Conservation (phyloP, 2,113 vertebrate species). For the Malaclemys terrapin region DNA sequence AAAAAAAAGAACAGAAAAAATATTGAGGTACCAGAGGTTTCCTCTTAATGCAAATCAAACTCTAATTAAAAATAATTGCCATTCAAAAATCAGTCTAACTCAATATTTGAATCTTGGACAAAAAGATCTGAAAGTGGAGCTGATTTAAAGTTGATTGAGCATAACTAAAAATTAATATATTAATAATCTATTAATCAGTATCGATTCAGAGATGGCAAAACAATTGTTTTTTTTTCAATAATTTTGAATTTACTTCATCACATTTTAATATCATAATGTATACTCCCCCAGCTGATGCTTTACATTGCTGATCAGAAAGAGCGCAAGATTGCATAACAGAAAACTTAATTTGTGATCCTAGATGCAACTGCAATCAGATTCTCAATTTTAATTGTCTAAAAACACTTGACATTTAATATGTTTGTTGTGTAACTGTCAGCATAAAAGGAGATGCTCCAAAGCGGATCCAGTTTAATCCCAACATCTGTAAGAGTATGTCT, state of each 20-base stretch:
- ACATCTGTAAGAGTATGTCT: not conserved
- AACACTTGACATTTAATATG: not conserved
- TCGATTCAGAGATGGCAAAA: not conserved
- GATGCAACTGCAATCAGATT: not conserved
- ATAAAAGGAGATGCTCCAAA: not conserved
- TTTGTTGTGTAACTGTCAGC: not conserved
- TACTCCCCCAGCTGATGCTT: conserved; percentile 26
- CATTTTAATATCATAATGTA: not conserved
- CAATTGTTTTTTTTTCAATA: not conserved
- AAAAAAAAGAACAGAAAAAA: conserved; percentile 9
- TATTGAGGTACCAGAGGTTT: conserved; percentile 26
- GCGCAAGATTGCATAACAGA: not conserved
- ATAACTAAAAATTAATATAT: not conserved
- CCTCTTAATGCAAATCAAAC: not conserved
- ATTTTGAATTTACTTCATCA: not conserved
- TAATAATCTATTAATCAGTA: not conserved
- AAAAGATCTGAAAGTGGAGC: conserved; percentile 9
- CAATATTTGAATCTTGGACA: not conserved
- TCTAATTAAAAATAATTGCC: conserved; percentile 30
- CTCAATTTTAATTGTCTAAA: not conserved
- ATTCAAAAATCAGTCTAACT: conserved; percentile 42
- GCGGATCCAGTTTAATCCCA: not conserved
- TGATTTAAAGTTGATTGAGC: conserved; percentile 53
- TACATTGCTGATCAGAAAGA: not conserved
- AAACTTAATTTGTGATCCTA: not conserved